Evolutionary conservation across 1,140 invertebrate species (phyloP).

Genomic region (Drosophila kurseongensis): DNA sequence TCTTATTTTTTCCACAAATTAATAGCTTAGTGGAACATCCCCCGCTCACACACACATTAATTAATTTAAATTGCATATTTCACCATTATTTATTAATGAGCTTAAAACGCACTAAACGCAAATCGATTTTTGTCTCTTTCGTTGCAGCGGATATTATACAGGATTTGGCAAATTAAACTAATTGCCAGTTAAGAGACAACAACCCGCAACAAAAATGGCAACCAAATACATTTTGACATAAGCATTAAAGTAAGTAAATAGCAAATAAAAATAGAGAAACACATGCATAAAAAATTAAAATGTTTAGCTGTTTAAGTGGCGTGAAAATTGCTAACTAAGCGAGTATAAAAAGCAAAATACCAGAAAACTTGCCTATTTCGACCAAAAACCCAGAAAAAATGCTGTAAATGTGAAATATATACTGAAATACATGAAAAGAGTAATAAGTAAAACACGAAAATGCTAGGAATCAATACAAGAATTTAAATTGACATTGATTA

Average conservation of each 20-base stretch:
- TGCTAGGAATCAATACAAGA: background rate
- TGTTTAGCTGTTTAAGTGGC: slow-evolving; percentile 61
- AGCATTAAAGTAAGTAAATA: slow-evolving; percentile 68
- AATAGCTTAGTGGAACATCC: slow-evolving; percentile 38
- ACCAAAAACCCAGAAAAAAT: slow-evolving; percentile 43
- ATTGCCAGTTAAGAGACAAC: slow-evolving; percentile 65
- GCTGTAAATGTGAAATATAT: slow-evolving; percentile 28
- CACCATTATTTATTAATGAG: slow-evolving; percentile 70
- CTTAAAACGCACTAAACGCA: slow-evolving; percentile 55
- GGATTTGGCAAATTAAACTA: slow-evolving; percentile 82
- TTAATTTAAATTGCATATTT: slow-evolving; percentile 75
- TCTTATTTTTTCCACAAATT: slow-evolving; percentile 35
- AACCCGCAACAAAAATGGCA: slow-evolving; percentile 20
- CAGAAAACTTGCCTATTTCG: slow-evolving; percentile 61
- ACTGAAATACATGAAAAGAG: slow-evolving; percentile 18
- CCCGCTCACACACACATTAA: slow-evolving; percentile 37
- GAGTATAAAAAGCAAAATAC: slow-evolving; percentile 23
- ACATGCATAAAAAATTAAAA: slow-evolving; percentile 15
- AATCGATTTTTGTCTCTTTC: slow-evolving; percentile 52
- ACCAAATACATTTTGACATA: slow-evolving; percentile 60
- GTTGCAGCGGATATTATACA: slow-evolving; percentile 78
- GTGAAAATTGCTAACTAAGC: slow-evolving; percentile 36
- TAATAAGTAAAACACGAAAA: slow-evolving; percentile 6
- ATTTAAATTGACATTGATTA: too few relatives aligned
- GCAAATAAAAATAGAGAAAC: slow-evolving; percentile 18